Percentiles rank a stretch among this genome's conserved stretches.
Conservation (phyloP, 92 coral and sea anemone species). For the Epizoanthus scotinus region DNA sequence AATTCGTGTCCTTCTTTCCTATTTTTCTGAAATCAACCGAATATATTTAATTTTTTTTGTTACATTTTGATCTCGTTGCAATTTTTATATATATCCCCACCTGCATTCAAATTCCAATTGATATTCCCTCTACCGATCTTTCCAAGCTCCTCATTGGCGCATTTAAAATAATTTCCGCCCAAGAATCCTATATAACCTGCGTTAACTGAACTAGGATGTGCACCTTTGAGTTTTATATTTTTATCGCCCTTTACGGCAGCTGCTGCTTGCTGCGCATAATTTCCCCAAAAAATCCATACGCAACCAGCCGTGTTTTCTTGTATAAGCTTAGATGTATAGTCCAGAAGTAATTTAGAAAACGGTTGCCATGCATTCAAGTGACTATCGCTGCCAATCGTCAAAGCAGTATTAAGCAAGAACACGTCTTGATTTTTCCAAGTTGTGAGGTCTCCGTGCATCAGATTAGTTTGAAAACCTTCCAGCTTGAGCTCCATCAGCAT, state of each 20-base stretch:
- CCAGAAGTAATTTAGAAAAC: neutral
- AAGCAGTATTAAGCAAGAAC: constrained; percentile 24
- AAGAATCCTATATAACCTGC: neutral
- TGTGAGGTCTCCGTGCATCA: constrained; percentile 28
- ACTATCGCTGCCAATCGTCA: constrained; percentile 11
- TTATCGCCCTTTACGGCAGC: neutral
- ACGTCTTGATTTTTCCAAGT: constrained; percentile 22
- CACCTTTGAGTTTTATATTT: constrained; percentile 3
- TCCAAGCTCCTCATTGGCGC: neutral
- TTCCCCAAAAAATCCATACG: constrained; percentile 35
- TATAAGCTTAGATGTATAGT: neutral
- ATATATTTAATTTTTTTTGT: too few relatives aligned
- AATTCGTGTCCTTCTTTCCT: too few relatives aligned
- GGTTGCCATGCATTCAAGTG: neutral
- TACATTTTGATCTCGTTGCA: too few relatives aligned
- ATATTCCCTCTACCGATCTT: neutral
- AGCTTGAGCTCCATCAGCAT: constrained; percentile 29
- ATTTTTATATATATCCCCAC: neutral
- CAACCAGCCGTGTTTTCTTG: neutral
- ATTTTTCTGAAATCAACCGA: too few relatives aligned
- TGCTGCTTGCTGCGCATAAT: neutral
- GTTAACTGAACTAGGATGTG: neutral
- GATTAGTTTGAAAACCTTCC: constrained; percentile 6
- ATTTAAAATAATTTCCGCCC: constrained; percentile 35
- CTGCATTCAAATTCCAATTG: neutral